Base-by-base conservation (phyloP, 1,140 invertebrate species). In the Hermetia illucens region DNA sequence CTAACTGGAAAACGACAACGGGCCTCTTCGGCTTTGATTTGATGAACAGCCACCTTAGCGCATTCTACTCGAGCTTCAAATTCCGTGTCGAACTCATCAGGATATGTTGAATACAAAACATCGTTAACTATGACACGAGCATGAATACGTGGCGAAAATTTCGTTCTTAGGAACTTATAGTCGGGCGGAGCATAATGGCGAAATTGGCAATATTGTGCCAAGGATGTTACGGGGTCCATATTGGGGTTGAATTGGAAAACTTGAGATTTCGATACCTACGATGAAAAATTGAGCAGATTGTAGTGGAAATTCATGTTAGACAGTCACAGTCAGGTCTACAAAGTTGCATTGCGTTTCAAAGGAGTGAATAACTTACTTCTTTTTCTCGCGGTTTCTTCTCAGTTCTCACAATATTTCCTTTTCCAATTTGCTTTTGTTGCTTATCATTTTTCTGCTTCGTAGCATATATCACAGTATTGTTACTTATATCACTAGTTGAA, bases 51-150 rank as follows among this genome's bases (percentile, higher is more conserved):
- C 9, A 50, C 32, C 19, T 44, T 31, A 1, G 57, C 43, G 16
- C 53, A 48, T 20, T 44, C 41, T 8, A 39, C 29, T 33, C 38
- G 41, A 5, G 58, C 57, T 2, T 39, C 19, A 24, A 19, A 16
- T 34, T 47, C 41, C 5, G 46, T 46, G 0, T 31, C 1, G 36
- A 47, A 54, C 32, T 53, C 49, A 21, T 49, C 38, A 3, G 57
- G 57, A 41, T 56, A 60, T 32, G 49, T 52, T 15, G 48, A 49
- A 34, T 46, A 58, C 2, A 49, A 44, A 9, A n/a, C 44, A 9
- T 35, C 35, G 16, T 47, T 50, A 5, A 60, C 42, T 3, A 36
- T 38, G 12, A 60, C 49, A 8, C 45, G 47, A 33, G 56, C 59
- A 19, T 49, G 44, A 15, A 46, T 32, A 3, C 37, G 30, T 15